These are phyloP conservation scores for Lepus timidus DNA, from an alignment of 2,113 vertebrate species.

Conservation along the genomic window DNA sequence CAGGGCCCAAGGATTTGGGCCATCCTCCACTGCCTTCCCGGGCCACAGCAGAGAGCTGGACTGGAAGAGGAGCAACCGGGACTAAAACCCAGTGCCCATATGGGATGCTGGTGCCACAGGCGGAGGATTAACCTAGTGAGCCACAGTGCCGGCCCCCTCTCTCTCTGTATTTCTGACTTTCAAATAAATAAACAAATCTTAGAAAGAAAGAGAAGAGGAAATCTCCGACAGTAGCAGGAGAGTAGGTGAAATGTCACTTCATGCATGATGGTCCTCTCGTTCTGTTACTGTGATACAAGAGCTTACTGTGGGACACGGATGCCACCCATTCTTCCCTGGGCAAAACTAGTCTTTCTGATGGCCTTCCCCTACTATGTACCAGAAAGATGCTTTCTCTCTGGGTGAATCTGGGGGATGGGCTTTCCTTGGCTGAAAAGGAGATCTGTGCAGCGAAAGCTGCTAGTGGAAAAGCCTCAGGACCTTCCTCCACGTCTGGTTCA, in stretches of 20 bases:
- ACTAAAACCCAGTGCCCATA: too few relatives aligned
- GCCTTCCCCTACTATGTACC: neutral
- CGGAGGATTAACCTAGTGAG: too few relatives aligned
- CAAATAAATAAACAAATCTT: too few relatives aligned
- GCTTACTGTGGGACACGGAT: neutral
- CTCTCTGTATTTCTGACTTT: too few relatives aligned
- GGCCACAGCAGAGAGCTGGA: too few relatives aligned
- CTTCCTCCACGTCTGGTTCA: neutral
- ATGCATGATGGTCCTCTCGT: neutral
- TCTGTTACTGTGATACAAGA: neutral
- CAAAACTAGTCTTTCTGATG: neutral
- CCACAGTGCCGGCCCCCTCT: too few relatives aligned
- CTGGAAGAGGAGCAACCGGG: too few relatives aligned
- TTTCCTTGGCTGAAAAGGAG: constrained; percentile 9
- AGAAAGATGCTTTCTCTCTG: constrained; percentile 6
- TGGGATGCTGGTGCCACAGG: too few relatives aligned
- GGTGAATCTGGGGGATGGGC: neutral
- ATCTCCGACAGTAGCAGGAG: neutral
- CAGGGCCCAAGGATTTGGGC: too few relatives aligned
- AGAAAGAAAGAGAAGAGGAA: too few relatives aligned
- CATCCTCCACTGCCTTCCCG: too few relatives aligned
- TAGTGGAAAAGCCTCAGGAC: neutral
- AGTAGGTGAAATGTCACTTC: neutral
- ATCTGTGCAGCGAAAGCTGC: neutral
- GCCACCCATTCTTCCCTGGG: neutral